phyloP scores from a whole-genome alignment of 2,113 vertebrate species.

The Pleuronectes platessa region DNA sequence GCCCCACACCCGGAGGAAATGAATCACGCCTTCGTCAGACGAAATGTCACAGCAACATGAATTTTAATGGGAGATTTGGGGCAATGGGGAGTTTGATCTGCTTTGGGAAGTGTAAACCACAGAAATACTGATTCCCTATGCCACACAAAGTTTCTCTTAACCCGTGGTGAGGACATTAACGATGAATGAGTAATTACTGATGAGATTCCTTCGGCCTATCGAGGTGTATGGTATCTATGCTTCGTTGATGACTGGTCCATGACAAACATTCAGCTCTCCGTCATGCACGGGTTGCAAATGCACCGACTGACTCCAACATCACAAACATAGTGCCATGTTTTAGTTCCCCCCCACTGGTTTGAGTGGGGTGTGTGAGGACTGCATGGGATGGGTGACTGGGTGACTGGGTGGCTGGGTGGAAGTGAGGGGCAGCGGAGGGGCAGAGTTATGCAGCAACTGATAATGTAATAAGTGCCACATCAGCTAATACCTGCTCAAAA shows the following conservation, averaged over 20 bases:
- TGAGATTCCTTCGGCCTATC: not conserved
- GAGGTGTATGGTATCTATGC: not conserved
- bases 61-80: constrained; percentile 59
- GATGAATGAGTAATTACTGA: constrained; percentile 9
- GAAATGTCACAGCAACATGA: constrained; percentile 61
- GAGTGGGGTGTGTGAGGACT: constrained; percentile 42
- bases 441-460: constrained; percentile 59
- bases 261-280: constrained; percentile 35
- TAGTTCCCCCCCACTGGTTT: constrained; percentile 8
- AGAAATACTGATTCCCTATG: constrained; percentile 25
- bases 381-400: constrained; percentile 65
- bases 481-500: not conserved
- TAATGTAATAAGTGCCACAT: constrained; percentile 64
- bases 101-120: constrained; percentile 37
- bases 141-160: constrained; percentile 4
- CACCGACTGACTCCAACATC: constrained; percentile 48
- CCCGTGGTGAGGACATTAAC: not conserved
- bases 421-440: constrained; percentile 45
- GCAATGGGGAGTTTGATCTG: constrained; percentile 33
- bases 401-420: constrained; percentile 55
- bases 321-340: constrained; percentile 38
- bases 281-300: constrained; percentile 57
- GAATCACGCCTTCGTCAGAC: constrained; percentile 50
- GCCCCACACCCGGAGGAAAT: constrained; percentile 41
- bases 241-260: constrained; percentile 14